Conservation (phyloP, 2,113 vertebrate species). For the Bungarus multicinctus region DNA sequence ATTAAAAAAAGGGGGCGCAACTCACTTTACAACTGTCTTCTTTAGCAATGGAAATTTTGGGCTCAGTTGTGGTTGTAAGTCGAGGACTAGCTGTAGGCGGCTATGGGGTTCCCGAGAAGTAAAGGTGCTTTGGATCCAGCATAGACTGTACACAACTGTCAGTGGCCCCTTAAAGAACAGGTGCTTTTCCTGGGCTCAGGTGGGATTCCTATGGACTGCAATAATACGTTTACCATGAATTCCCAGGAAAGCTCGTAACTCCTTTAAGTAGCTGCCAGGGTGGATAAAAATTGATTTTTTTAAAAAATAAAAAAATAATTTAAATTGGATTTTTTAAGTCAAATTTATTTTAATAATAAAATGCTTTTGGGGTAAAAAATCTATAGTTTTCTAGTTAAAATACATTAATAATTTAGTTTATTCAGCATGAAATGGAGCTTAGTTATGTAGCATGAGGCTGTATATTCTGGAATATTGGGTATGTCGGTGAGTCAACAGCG, state of each 20-base stretch:
- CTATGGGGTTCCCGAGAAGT: background rate
- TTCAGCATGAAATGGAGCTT: too few species aligned
- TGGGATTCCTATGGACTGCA: background rate
- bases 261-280: background rate
- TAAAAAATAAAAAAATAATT: too few species aligned
- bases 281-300: too few species aligned
- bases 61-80: background rate
- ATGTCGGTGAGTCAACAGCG: too few species aligned
- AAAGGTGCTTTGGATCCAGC: background rate
- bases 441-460: too few species aligned
- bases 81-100: background rate
- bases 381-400: too few species aligned
- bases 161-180: background rate
- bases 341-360: too few species aligned
- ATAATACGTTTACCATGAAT: background rate
- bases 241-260: background rate
- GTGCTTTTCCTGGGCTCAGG: background rate
- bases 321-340: too few species aligned
- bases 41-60: background rate
- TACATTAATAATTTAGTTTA: too few species aligned
- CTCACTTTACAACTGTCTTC: too few species aligned
- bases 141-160: background rate
- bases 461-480: too few species aligned
- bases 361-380: too few species aligned
- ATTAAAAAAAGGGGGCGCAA: background rate